These are phyloP conservation scores for Smutsia temminckii DNA, from an alignment of 2,797 vertebrate species.

Conservation along the genomic window DNA sequence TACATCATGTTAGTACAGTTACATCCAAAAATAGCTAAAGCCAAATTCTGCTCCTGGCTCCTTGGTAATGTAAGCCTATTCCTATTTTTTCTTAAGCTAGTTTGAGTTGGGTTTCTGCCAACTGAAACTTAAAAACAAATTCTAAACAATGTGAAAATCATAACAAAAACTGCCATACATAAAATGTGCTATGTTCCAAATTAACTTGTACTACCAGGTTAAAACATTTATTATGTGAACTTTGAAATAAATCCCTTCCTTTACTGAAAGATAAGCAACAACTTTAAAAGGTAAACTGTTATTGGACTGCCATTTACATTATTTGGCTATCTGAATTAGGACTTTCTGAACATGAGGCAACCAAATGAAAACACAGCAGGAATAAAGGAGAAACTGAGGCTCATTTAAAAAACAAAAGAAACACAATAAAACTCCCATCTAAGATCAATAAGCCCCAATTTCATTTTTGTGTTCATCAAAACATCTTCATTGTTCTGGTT, in stretches of 20 bases:
- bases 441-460: background rate
- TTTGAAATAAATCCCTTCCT: slow-evolving; percentile 27
- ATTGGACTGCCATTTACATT: background rate
- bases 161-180: slow-evolving; percentile 31
- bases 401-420: background rate
- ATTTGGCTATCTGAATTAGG: background rate
- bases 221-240: slow-evolving; percentile 17
- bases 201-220: background rate
- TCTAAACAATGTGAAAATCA: slow-evolving; percentile 41
- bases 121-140: background rate
- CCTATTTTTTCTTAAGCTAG: background rate
- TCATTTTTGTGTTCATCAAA: slow-evolving; percentile 27
- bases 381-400: background rate
- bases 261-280: background rate
- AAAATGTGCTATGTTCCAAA: background rate
- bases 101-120: slow-evolving; percentile 45
- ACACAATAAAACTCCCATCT: background rate
- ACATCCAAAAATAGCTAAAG: background rate
- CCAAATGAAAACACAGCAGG: background rate
- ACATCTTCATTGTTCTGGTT: background rate
- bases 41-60: background rate
- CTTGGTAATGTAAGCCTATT: slow-evolving; percentile 20
- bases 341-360: background rate
- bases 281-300: background rate
- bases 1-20: background rate